A percentile compares a stretch with the other conserved stretches of the same genome.
Evolutionary conservation across 2,888 invertebrate genomes (phyloP).

Genomic region (Periphyllus acericola): DNA sequence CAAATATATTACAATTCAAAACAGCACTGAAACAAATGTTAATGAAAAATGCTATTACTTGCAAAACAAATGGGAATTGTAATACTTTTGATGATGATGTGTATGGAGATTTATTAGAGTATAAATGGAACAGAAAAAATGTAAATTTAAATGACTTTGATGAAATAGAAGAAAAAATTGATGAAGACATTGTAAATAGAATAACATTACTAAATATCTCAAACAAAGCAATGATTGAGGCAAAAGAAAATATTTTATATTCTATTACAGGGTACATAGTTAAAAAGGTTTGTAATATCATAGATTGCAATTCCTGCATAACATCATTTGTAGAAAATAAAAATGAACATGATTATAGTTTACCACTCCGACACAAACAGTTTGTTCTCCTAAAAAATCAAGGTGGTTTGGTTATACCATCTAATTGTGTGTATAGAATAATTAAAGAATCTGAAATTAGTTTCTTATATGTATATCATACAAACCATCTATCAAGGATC

Average conservation of each 20-base stretch:
- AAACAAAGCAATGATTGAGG: slow-evolving; percentile 13
- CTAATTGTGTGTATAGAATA: no score
- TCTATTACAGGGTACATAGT: slow-evolving; percentile 13
- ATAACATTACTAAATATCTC: slow-evolving; percentile 10
- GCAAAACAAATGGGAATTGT: not conserved
- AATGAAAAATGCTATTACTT: not conserved
- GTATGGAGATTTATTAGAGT: no score
- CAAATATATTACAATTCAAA: no score
- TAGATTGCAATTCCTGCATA: slow-evolving; percentile 19
- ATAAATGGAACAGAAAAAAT: not conserved
- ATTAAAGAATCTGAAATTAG: no score
- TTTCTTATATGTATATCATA: no score
- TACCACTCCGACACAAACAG: no score
- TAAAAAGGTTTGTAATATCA: slow-evolving; percentile 24
- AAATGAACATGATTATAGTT: slow-evolving; percentile 30
- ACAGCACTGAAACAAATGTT: not conserved
- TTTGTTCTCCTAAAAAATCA: no score
- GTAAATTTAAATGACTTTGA: not conserved
- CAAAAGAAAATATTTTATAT: slow-evolving; percentile 32
- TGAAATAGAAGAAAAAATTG: not conserved
- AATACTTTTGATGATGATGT: not conserved
- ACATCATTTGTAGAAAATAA: not conserved
- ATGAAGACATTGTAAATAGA: slow-evolving; percentile 5
- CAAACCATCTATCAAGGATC: no score
- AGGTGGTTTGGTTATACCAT: no score